Evolutionary conservation across 1,140 invertebrate genomes (phyloP).

Genomic region (Geopemphigus sp.): DNA sequence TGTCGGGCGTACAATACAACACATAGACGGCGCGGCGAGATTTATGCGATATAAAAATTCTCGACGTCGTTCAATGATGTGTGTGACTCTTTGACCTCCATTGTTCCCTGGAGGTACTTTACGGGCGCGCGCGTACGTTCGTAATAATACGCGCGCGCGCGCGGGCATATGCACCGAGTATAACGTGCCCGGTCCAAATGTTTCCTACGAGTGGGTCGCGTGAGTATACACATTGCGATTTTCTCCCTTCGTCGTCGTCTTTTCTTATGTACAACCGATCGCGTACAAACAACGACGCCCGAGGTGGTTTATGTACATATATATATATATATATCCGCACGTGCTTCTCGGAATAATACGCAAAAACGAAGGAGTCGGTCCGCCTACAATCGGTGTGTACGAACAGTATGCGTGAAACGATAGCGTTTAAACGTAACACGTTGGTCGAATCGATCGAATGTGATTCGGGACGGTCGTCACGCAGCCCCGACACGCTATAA

Average conservation of each 20-base stretch:
- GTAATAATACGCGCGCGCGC: background rate
- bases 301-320: too few relatives aligned
- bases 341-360: too few relatives aligned
- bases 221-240: background rate
- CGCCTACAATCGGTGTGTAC: too few relatives aligned
- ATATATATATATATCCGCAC: background rate
- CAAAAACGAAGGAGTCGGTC: too few relatives aligned
- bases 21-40: background rate
- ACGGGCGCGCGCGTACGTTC: background rate
- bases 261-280: too few relatives aligned
- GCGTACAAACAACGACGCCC: too few relatives aligned
- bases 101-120: conserved; percentile 15
- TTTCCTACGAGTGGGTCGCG: background rate
- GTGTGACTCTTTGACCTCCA: conserved; percentile 19
- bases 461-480: too few relatives aligned
- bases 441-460: too few relatives aligned
- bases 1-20: background rate
- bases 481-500: too few relatives aligned
- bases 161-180: background rate
- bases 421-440: too few relatives aligned
- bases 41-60: conserved; percentile 30
- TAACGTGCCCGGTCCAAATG: conserved; percentile 11
- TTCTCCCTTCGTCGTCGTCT: background rate
- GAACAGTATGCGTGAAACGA: too few relatives aligned
- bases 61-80: conserved; percentile 22